Conservation (phyloP, 1,140 invertebrate genomes). For the Drosophila ohnishii region DNA sequence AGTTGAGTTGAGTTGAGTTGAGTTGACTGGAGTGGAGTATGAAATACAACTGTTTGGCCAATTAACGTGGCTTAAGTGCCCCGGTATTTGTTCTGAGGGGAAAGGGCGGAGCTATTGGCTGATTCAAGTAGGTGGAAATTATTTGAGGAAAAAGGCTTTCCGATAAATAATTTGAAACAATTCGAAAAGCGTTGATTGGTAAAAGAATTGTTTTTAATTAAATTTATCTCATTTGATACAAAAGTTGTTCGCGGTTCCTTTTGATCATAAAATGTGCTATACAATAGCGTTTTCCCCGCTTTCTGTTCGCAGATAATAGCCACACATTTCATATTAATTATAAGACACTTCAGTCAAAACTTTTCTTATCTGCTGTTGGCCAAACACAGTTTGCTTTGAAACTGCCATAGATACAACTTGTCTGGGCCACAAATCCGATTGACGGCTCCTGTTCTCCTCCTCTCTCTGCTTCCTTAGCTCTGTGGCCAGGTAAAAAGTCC, state of each 20-base stretch:
- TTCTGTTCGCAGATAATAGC: neutral
- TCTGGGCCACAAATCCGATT: conserved; percentile 38
- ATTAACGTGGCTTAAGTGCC: conserved; percentile 45
- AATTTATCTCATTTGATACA: no score
- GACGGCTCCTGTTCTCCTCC: conserved; percentile 38
- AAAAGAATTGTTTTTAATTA: no score
- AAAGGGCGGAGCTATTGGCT: neutral
- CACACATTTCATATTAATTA: conserved; percentile 32
- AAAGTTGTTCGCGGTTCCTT: neutral
- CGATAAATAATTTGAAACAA: no score
- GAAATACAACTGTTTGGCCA: conserved; percentile 30
- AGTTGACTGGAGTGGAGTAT: conserved; percentile 4
- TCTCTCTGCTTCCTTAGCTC: neutral
- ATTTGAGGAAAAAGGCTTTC: conserved; percentile 8
- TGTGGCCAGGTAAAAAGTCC: conserved; percentile 26
- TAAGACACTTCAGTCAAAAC: conserved; percentile 14
- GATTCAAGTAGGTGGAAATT: conserved; percentile 1
- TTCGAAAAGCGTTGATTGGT: no score
- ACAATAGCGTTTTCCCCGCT: neutral
- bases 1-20: conserved; percentile 5
- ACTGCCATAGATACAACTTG: conserved; percentile 36
- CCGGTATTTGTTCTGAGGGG: conserved; percentile 5
- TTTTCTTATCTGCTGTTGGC: conserved; percentile 32
- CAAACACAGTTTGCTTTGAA: conserved; percentile 21
- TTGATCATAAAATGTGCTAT: neutral